Conservation (phyloP, 2,113 vertebrate species). For the Clarias batrachus region DNA sequence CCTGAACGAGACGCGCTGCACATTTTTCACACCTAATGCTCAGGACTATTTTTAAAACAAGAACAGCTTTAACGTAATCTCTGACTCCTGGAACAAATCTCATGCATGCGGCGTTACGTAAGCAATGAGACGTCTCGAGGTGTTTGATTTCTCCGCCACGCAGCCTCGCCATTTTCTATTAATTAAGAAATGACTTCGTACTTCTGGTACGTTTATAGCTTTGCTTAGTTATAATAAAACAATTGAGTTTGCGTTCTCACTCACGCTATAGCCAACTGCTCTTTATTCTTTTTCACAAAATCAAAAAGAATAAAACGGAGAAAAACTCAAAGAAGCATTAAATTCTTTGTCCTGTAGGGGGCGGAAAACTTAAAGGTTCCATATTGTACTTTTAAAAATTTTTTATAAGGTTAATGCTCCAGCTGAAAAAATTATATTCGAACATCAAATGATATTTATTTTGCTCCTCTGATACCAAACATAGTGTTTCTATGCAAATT, state of each 20-base stretch:
- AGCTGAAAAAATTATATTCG: too few relatives aligned
- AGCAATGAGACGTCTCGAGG: neutral
- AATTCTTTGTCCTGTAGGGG: too few relatives aligned
- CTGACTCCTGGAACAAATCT: constrained; percentile 27
- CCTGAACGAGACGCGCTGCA: neutral
- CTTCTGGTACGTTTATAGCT: neutral
- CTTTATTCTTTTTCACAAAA: too few relatives aligned
- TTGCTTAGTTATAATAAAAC: neutral
- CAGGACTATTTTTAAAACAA: constrained; percentile 25
- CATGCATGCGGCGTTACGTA: neutral
- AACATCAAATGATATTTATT: too few relatives aligned
- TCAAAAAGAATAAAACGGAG: too few relatives aligned
- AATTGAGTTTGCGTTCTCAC: neutral
- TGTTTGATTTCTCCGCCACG: neutral
- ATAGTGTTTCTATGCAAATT: too few relatives aligned
- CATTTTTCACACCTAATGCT: neutral
- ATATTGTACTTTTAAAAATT: too few relatives aligned
- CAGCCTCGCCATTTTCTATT: neutral
- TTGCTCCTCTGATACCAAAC: too few relatives aligned
- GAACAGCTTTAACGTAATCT: neutral
- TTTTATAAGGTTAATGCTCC: too few relatives aligned
- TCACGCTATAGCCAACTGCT: neutral
- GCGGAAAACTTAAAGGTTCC: too few relatives aligned
- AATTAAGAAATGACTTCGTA: neutral
- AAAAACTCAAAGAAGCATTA: too few relatives aligned